Evolutionary conservation across 2,888 invertebrate genomes (phyloP).

Genomic region (Rhogogaster chlorosoma): DNA sequence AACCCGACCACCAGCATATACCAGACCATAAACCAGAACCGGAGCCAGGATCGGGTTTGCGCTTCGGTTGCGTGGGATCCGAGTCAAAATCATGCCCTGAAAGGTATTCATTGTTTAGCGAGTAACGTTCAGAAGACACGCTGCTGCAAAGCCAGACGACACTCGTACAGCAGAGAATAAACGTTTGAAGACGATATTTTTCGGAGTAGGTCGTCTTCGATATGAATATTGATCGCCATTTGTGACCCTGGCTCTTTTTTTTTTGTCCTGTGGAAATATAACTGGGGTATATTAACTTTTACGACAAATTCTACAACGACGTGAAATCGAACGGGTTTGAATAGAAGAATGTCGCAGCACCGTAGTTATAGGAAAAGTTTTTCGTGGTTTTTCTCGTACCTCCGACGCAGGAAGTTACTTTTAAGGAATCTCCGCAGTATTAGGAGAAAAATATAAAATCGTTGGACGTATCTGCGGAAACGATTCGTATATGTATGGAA

Average conservation of each 20-base stretch:
- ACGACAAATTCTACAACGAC: neutral
- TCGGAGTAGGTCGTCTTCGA: neutral
- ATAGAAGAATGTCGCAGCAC: neutral
- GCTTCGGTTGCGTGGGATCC: constrained; percentile 7
- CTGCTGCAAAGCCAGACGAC: neutral
- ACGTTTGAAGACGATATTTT: neutral
- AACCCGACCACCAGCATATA: neutral
- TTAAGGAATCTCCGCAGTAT: neutral
- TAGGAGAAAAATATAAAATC: neutral
- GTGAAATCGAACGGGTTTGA: neutral
- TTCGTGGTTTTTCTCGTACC: neutral
- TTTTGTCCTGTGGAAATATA: neutral
- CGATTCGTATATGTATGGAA: neutral
- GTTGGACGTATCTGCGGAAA: neutral
- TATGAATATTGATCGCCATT: neutral
- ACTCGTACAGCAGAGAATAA: neutral
- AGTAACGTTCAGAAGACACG: constrained; percentile 2
- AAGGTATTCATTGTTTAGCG: neutral
- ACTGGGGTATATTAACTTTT: neutral
- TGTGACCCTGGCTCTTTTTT: neutral
- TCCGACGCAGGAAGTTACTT: neutral
- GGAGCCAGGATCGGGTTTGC: constrained; percentile 8
- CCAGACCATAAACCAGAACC: constrained; percentile 16
- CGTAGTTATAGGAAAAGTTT: neutral
- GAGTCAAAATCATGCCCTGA: neutral